Percentiles rank a stretch among this genome's conserved stretches.
These are phyloP conservation scores for Seriola quinqueradiata DNA, from an alignment of 2,113 vertebrate genomes.

Conservation along the genomic window DNA sequence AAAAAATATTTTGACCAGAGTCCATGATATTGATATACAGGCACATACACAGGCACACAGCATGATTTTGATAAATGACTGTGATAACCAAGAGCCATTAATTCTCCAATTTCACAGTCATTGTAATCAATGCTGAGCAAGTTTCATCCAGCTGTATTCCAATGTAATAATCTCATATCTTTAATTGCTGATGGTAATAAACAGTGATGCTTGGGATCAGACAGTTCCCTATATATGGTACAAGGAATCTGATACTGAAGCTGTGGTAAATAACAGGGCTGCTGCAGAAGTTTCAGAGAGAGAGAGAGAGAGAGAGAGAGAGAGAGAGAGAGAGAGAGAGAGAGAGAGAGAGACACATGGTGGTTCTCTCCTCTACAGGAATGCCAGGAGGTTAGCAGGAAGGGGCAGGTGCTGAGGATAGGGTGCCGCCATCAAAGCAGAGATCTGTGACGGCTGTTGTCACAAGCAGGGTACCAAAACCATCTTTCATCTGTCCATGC, in stretches of 20 bases:
- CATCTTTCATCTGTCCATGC: slow-evolving; percentile 62
- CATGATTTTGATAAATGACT: slow-evolving; percentile 59
- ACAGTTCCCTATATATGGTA: slow-evolving; percentile 22
- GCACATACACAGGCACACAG: neutral
- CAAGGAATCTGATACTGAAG: slow-evolving; percentile 43
- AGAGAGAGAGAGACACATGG: slow-evolving; percentile 3
- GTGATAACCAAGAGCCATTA: slow-evolving; percentile 48
- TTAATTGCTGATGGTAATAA: slow-evolving; percentile 66
- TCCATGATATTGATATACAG: neutral
- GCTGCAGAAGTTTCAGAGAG: slow-evolving; percentile 17
- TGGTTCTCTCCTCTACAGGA: slow-evolving; percentile 33
- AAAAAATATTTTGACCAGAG: slow-evolving; percentile 13
- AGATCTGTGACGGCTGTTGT: slow-evolving; percentile 67
- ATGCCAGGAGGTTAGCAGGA: slow-evolving; percentile 57
- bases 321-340: slow-evolving; percentile 2
- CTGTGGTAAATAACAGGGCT: slow-evolving; percentile 44
- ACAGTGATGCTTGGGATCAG: slow-evolving; percentile 56
- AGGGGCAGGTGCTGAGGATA: slow-evolving; percentile 56
- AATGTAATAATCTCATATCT: slow-evolving; percentile 57
- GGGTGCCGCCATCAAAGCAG: slow-evolving; percentile 64
- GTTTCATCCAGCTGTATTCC: slow-evolving; percentile 34
- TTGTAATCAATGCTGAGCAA: slow-evolving; percentile 54
- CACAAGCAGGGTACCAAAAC: slow-evolving; percentile 56
- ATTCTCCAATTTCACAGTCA: slow-evolving; percentile 53
- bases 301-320: slow-evolving; percentile 6